Evolutionary conservation across 2,113 vertebrate genomes (phyloP).

Genomic region (Chloropsis cyanopogon): DNA sequence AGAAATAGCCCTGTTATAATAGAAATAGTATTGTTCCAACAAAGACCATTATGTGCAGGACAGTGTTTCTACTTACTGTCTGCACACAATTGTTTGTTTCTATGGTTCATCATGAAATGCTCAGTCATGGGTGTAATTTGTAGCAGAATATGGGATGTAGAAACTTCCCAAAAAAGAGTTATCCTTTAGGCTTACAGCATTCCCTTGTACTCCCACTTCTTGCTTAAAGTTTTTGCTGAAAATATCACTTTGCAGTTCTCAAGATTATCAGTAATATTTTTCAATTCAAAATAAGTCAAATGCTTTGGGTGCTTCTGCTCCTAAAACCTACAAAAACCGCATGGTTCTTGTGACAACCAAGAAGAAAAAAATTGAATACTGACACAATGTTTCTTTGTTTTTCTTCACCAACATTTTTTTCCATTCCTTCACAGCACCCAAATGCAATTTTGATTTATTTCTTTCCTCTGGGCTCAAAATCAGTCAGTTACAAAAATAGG

Average conservation of each 20-base stretch:
- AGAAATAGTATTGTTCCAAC: background rate
- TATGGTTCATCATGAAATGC: background rate
- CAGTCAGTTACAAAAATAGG: background rate
- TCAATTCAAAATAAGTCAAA: background rate
- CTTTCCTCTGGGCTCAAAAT: background rate
- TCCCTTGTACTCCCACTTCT: background rate
- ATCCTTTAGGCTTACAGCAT: background rate
- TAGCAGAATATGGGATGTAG: background rate
- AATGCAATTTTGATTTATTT: background rate
- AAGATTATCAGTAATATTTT: background rate
- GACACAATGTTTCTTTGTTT: background rate
- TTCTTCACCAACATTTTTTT: background rate
- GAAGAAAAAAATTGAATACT: background rate
- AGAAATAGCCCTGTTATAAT: background rate
- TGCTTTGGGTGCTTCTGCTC: background rate
- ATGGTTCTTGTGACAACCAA: background rate
- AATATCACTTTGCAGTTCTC: background rate
- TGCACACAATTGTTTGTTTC: background rate
- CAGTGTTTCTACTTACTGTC: background rate
- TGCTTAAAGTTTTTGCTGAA: background rate
- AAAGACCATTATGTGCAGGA: background rate
- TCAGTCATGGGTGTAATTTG: background rate
- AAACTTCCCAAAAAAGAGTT: background rate
- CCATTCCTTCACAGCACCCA: background rate
- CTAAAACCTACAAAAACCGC: background rate